A percentile compares a stretch with the other conserved stretches of the same genome.
phyloP scores from a whole-genome alignment of 2,888 invertebrate species.

The Branchipolynoe longqiensis region DNA sequence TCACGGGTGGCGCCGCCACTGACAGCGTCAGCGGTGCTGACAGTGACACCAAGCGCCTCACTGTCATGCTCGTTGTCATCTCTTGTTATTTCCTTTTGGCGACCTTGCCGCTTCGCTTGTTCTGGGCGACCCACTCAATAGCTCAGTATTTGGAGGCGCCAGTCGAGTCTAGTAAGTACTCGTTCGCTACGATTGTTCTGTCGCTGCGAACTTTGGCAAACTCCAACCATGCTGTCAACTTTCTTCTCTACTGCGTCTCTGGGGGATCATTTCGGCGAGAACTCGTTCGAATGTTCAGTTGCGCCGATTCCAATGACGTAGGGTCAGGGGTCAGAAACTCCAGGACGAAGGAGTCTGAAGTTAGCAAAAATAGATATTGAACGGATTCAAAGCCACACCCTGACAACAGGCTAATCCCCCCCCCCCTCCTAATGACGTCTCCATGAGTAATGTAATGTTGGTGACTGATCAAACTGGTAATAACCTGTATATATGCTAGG shows the following conservation, averaged over 20 bases:
- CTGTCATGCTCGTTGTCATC: conserved; percentile 41
- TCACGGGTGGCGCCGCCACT: not conserved
- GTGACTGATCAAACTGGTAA: too few species aligned
- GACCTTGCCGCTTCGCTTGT: conserved; percentile 27
- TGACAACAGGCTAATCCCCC: too few species aligned
- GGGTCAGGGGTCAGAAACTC: not conserved
- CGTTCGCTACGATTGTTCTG: conserved; percentile 5
- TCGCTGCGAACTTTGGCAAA: conserved; percentile 24
- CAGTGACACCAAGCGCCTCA: conserved; percentile 34
- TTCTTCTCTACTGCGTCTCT: conserved; percentile 27
- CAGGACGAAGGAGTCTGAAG: conserved; percentile 3
- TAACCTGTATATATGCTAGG: too few species aligned
- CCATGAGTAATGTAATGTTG: too few species aligned
- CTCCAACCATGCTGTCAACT: conserved; percentile 45
- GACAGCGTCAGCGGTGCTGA: not conserved
- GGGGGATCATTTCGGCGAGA: conserved; percentile 8
- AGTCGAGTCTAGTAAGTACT: conserved; percentile 33
- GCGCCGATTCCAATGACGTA: not conserved
- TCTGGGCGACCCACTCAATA: conserved; percentile 33
- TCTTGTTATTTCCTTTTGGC: conserved; percentile 34
- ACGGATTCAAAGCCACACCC: too few species aligned
- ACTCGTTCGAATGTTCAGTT: conserved; percentile 3
- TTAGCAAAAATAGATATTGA: too few species aligned
- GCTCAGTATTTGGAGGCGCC: conserved; percentile 35
- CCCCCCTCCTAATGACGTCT: too few species aligned